A percentile compares a stretch with the other conserved stretches of the same genome.
These are phyloP conservation scores for Apoderus coryli DNA, from an alignment of 2,888 invertebrate genomes.

Conservation along the genomic window DNA sequence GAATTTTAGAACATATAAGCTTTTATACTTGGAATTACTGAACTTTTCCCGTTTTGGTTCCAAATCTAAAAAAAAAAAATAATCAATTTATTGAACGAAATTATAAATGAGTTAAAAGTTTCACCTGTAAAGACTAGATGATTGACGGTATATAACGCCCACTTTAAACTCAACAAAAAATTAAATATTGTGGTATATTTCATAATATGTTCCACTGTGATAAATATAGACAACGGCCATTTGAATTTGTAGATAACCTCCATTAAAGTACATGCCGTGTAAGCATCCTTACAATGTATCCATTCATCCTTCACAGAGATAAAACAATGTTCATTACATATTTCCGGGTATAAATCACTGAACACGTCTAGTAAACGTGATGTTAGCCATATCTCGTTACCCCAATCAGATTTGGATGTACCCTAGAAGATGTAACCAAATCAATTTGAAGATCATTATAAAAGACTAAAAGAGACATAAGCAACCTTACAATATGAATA, in stretches of 20 bases:
- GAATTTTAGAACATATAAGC: conserved; percentile 25
- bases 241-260: conserved; percentile 23
- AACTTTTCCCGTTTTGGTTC: conserved; percentile 17
- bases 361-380: conserved; percentile 29
- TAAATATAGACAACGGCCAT: conserved; percentile 31
- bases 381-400: conserved; percentile 27
- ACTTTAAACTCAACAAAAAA: conserved; percentile 29
- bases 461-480: too few species aligned
- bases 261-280: conserved; percentile 23
- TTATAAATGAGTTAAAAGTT: neutral
- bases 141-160: conserved; percentile 29
- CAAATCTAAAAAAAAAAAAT: conserved; percentile 20
- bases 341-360: conserved; percentile 28
- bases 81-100: neutral
- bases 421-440: too few species aligned
- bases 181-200: conserved; percentile 28
- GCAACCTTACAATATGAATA: neutral
- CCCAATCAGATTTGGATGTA: conserved; percentile 24
- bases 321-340: conserved; percentile 24
- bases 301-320: conserved; percentile 24
- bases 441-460: too few species aligned
- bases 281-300: conserved; percentile 20
- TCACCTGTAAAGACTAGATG: conserved; percentile 26
- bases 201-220: conserved; percentile 23
- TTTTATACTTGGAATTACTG: conserved; percentile 15